Evolutionary conservation across 2,888 invertebrate species (phyloP), one percentile per base, ranked within the genome.

Genomic region (Nematopogon swammerdamellus): DNA sequence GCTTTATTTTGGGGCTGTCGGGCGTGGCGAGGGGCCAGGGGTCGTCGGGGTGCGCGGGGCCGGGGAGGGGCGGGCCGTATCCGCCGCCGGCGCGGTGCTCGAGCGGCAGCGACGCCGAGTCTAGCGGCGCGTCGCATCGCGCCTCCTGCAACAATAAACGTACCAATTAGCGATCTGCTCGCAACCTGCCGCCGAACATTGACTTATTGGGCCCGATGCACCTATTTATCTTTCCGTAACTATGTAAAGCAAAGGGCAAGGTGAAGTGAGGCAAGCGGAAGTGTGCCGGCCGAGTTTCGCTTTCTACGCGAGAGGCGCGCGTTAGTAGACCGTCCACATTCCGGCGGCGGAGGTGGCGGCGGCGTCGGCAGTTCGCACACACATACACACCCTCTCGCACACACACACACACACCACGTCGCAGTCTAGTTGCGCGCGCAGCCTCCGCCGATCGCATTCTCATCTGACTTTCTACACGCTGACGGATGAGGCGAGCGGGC

Each of bases 1-100:
- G 92, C 73, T 95, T 95, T 62, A 95, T 95, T 72, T 94, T 92
- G 1, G 95, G 95, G 73, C 93, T 93, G 65, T 95, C 95, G 18
- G 93, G 89, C 46, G 91, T 86, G 45, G 91, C 88, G 57, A 93
- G 73, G 0, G 94, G 95, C 95, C 95, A 95, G 51, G 91, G 88
- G 63, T 94, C 94, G 59, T 92, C 92, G 18, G 85, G 79, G 50
- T 79, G 83, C 59, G 68, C 72, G 58, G 77, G 70, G 48, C 71
- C 65, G 8, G 82, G 74, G 43, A 85, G 73, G 25, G 89, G 86
- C 49, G 91, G 85, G 18, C 90, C 91, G 67, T 90, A 85, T 49
- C 89, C 90, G 48, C 87, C 90, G 46, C 88, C 87, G 45, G 86
- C 85, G 68, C 91, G 84, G 72, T 91, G 91, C 72, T 91, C 91